Evolutionary conservation across 2,797 vertebrate genomes (phyloP).

Genomic region (Acestrorhynchus altus): DNA sequence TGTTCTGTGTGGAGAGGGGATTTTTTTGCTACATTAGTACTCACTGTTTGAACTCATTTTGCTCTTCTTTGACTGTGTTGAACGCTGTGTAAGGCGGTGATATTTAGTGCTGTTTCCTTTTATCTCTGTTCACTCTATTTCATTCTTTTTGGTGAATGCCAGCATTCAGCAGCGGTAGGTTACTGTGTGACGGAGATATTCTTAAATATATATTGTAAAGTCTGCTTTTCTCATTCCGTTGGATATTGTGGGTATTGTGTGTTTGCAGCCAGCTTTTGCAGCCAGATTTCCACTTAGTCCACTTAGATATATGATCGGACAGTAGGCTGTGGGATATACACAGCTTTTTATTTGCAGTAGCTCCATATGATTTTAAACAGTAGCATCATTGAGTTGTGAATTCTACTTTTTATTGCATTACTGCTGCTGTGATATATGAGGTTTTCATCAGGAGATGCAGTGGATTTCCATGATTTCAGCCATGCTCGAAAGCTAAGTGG

Average conservation of each 20-base stretch:
- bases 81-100: neutral
- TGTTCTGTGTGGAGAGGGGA: neutral
- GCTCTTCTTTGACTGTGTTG: neutral
- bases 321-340: neutral
- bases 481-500: neutral
- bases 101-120: constrained; percentile 16
- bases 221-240: neutral
- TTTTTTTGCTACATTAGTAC: neutral
- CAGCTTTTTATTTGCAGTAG: neutral
- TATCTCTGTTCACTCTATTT: neutral
- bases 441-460: neutral
- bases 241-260: neutral
- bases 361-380: neutral
- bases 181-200: constrained; percentile 15
- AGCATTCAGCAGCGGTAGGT: neutral
- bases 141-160: constrained; percentile 23
- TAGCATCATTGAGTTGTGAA: neutral
- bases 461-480: neutral
- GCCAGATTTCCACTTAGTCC: neutral
- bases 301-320: neutral
- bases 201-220: neutral
- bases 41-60: constrained; percentile 14
- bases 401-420: neutral
- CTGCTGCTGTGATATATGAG: neutral
- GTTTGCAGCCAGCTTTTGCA: neutral